These are phyloP conservation scores for Dermochelys coriacea DNA, from an alignment of 2,797 vertebrate genomes.

Conservation along the genomic window DNA sequence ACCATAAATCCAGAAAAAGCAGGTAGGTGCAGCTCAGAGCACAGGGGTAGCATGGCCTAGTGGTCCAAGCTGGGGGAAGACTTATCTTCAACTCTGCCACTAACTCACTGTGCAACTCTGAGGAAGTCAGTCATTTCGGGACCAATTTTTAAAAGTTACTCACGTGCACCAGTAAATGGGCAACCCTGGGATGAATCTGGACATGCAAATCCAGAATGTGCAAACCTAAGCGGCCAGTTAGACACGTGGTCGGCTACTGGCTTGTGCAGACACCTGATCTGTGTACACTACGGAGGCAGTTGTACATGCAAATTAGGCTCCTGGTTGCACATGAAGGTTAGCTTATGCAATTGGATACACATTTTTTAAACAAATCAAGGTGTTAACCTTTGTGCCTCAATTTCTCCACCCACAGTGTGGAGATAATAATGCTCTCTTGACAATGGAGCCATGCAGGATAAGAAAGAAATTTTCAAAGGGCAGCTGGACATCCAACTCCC, in stretches of 20 bases:
- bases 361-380: neutral
- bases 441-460: neutral
- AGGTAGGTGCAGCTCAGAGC: constrained; percentile 32
- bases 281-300: neutral
- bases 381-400: neutral
- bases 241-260: neutral
- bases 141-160: neutral
- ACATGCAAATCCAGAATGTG: neutral
- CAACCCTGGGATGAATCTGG: neutral
- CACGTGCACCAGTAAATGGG: neutral
- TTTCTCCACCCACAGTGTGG: neutral
- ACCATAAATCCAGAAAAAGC: constrained; percentile 30
- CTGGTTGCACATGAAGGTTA: neutral
- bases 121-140: neutral
- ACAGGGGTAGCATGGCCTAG: rapidly evolving
- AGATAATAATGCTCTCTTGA: neutral
- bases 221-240: neutral
- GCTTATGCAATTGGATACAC: neutral
- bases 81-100: neutral
- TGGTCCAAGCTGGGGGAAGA: neutral
- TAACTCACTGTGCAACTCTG: neutral
- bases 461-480: neutral
- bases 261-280: neutral
- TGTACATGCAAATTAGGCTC: neutral
- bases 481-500: neutral